Evolutionary conservation across 2,797 vertebrate genomes (phyloP).

Genomic region (Remorina albescens): DNA sequence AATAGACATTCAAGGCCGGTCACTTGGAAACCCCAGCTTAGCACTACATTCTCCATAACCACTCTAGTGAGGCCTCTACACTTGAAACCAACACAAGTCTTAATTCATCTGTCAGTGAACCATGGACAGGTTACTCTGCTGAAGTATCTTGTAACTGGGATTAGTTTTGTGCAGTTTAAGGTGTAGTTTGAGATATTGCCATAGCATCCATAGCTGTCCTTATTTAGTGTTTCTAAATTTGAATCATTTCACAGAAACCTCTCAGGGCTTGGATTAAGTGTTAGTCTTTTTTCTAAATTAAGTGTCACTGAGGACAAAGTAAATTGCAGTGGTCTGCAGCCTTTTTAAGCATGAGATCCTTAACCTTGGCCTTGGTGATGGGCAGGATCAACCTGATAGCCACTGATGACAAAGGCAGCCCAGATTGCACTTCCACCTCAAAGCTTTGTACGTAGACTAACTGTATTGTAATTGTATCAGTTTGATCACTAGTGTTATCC

Average conservation of each 20-base stretch:
- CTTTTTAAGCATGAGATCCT: not conserved
- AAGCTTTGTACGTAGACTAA: not conserved
- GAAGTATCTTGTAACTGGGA: not conserved
- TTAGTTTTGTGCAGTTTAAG: slow-evolving; percentile 1
- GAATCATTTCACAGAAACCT: not conserved
- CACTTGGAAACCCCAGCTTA: slow-evolving; percentile 59
- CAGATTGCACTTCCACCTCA: not conserved
- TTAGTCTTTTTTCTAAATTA: not conserved
- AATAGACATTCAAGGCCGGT: slow-evolving; percentile 45
- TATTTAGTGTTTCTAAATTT: not conserved
- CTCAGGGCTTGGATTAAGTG: not conserved
- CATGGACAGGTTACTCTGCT: slow-evolving; percentile 6
- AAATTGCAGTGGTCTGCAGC: not conserved
- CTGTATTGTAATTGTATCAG: not conserved
- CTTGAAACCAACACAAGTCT: slow-evolving; percentile 22
- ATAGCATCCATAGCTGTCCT: not conserved
- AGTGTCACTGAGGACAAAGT: not conserved
- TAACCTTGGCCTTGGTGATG: not conserved
- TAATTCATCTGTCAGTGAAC: slow-evolving; percentile 28
- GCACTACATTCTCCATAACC: slow-evolving; percentile 26
- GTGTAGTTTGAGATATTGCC: not conserved
- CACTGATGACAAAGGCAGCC: not conserved
- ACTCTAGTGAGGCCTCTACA: slow-evolving; percentile 26
- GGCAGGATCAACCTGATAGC: not conserved
- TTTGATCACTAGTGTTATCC: no score